Evolutionary conservation across 2,113 vertebrate genomes (phyloP), one percentile per base, ranked within the genome.

Genomic region (Thomomys bottae): DNA sequence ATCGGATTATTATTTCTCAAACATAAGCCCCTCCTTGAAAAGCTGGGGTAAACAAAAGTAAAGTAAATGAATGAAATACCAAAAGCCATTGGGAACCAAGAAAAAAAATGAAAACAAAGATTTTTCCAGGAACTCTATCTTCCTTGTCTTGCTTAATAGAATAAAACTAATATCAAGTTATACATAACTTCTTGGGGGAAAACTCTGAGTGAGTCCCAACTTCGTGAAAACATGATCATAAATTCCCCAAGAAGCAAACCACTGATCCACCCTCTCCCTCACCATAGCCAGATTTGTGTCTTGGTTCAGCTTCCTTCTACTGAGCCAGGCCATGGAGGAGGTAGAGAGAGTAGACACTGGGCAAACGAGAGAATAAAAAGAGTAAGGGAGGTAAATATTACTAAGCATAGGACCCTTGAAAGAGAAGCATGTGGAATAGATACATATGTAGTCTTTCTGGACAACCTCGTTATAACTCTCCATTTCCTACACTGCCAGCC

Each of bases 361-460:
- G 36, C 23, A 2, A 10, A 2, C 1, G 0, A 17, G 0, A 6
- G 2, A 2, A 18, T 59, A 3, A 5, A 1, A 2, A 26, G 6
- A 1, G 2, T 2, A 23, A n/a, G 30, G 11, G 21, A n/a, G 4
- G 5, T 15, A 11, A 9, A 36, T 1, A 6, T 17, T 34, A 6
- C 20, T 26, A 34, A n/a, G 21, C 14, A 5, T 1, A 2, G 30
- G 70, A 10, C 3, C 9, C 15, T 5, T 30, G 30, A 34, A 40
- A 42, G 34, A 75, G 32, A 12, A 6, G 3, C 2, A 0, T 6
- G 1, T 6, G 3, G 32, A 18, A 9, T 0, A 0, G 15, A 15
- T 1, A 1, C 17, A 18, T 36, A 14, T 32, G 32, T 70, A 78
- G 17, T 6, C 23, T 70, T 61, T 3, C 32, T 42, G 26, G 45